Conservation (phyloP, 2,888 invertebrate genomes). For the Emmelina monodactyla region DNA sequence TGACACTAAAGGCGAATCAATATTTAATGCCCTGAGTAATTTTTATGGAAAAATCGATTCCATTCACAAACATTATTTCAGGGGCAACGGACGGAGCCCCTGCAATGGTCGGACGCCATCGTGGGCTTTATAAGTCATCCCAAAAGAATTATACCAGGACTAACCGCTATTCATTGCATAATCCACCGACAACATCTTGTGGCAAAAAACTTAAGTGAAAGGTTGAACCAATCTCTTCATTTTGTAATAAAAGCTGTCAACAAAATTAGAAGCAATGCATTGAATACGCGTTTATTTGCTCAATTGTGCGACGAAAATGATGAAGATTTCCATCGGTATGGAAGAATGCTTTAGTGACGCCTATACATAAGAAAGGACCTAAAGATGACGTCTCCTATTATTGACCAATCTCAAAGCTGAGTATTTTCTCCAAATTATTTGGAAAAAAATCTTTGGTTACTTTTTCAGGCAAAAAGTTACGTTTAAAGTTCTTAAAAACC, state of each 20-base stretch:
- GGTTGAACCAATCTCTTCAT: constrained; percentile 11
- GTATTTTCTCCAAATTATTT: too few relatives aligned
- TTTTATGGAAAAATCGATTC: constrained; percentile 11
- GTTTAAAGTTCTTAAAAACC: too few relatives aligned
- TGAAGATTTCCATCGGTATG: too few relatives aligned
- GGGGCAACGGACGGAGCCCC: constrained; percentile 25
- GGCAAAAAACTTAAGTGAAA: constrained; percentile 8
- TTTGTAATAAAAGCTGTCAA: constrained; percentile 12
- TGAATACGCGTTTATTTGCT: constrained; percentile 14
- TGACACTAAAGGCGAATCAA: constrained; percentile 28
- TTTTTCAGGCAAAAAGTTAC: too few relatives aligned
- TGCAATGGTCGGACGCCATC: constrained; percentile 23
- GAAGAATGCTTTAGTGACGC: too few relatives aligned
- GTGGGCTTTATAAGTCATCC: constrained; percentile 24
- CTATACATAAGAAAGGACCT: too few relatives aligned
- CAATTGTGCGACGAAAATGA: constrained; percentile 14
- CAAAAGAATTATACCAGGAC: constrained; percentile 18
- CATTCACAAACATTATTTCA: constrained; percentile 22
- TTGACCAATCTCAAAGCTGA: too few relatives aligned
- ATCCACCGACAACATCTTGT: constrained; percentile 11
- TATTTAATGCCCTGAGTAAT: constrained; percentile 19
- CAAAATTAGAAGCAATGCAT: constrained; percentile 14
- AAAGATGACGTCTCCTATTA: too few relatives aligned
- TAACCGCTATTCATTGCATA: constrained; percentile 10
- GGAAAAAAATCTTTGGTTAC: too few relatives aligned